These are phyloP conservation scores for Acanthosepion esculentum DNA, from an alignment of 2,888 invertebrate species.

Conservation along the genomic window DNA sequence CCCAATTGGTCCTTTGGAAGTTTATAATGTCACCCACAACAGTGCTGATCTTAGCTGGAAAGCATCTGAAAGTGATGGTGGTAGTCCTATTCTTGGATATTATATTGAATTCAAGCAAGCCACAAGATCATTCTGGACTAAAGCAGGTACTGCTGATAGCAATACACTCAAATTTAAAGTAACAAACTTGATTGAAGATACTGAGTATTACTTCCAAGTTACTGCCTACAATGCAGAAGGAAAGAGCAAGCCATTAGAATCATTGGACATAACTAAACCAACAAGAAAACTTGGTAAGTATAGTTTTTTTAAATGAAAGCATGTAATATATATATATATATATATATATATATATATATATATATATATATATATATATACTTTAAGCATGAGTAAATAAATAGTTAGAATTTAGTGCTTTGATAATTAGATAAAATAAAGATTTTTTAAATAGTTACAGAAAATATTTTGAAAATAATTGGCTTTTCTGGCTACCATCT, in stretches of 20 bases:
- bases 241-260: constrained; percentile 88
- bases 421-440: not conserved
- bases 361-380: not conserved
- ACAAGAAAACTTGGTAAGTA: constrained; percentile 62
- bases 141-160: constrained; percentile 78
- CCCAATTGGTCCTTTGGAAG: constrained; percentile 85
- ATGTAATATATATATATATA: not conserved
- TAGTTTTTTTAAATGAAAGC: not conserved
- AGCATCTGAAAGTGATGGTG: constrained; percentile 69
- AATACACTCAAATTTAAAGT: constrained; percentile 55
- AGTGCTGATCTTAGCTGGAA: constrained; percentile 83
- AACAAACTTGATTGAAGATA: constrained; percentile 78
- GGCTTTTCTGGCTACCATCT: too few relatives aligned
- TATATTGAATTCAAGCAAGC: constrained; percentile 81
- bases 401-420: not conserved
- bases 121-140: constrained; percentile 84
- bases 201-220: constrained; percentile 91
- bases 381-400: not conserved
- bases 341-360: not conserved
- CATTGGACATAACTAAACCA: constrained; percentile 60
- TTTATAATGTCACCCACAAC: constrained; percentile 87
- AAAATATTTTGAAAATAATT: not conserved
- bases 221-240: constrained; percentile 92
- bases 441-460: not conserved
- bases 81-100: constrained; percentile 66